A percentile compares a stretch with the other conserved stretches of the same genome.
phyloP scores from a whole-genome alignment of 2,888 invertebrate species.

The Apotomis turbidana region DNA sequence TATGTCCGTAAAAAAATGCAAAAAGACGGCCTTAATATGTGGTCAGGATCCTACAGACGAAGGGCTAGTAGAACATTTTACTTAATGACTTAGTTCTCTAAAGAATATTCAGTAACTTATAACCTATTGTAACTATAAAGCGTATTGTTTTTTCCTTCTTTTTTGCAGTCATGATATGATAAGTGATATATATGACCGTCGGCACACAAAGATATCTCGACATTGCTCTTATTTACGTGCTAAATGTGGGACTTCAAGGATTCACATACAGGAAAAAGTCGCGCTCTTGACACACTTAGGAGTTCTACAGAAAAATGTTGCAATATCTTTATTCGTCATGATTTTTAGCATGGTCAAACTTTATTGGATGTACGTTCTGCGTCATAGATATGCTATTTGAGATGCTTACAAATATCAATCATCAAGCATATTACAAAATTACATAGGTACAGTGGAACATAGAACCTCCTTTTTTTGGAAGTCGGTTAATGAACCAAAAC shows the following conservation, averaged over 20 bases:
- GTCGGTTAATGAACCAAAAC: no score
- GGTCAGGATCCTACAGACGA: no score
- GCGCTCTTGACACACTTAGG: slow-evolving; percentile 34
- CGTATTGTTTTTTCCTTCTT: slow-evolving; percentile 22
- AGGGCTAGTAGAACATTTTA: no score
- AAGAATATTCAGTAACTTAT: background rate
- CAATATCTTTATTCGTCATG: slow-evolving; percentile 12
- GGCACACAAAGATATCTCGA: slow-evolving; percentile 38
- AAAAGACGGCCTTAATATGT: no score
- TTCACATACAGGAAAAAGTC: slow-evolving; percentile 40
- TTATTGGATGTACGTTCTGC: background rate
- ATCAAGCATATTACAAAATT: no score
- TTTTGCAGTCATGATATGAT: slow-evolving; percentile 17
- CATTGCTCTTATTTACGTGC: slow-evolving; percentile 47
- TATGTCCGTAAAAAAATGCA: no score
- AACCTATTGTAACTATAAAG: slow-evolving; percentile 4
- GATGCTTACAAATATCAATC: background rate
- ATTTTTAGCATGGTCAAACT: background rate
- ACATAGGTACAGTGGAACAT: no score
- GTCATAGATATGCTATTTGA: background rate
- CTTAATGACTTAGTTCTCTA: no score
- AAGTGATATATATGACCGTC: slow-evolving; percentile 9
- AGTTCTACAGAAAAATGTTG: slow-evolving; percentile 26
- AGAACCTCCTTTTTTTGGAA: no score
- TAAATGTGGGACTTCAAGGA: slow-evolving; percentile 45